Evolutionary conservation across 2,797 vertebrate genomes (phyloP), one percentile per base, ranked within the genome.

Genomic region (Pelobates cultripes): DNA sequence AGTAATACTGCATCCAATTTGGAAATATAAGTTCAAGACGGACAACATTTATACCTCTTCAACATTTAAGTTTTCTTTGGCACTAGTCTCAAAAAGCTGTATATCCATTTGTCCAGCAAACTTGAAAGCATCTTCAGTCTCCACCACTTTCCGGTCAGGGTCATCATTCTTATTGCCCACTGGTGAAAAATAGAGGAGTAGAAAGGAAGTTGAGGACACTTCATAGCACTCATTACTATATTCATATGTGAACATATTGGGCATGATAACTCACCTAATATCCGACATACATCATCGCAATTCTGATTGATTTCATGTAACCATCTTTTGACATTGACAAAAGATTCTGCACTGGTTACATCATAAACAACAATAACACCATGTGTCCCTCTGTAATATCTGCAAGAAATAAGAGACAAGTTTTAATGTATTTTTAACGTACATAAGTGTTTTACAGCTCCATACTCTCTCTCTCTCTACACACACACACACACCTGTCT

Each of bases 241-340:
- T 57, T 51, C 55, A 57, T 5, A 57, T 57, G 55, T 12, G 55
- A 57, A 57, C 7, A 4, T 12, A 12, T 57, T 12, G 8, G 55
- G 7, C 4, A 57, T 17, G 6, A 7, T 6, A 28, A 64, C 93
- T 91, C 84, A 98, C 98, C 98, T 92, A 99, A 93, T 98, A 99
- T 99, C 89, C 97, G 94, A 91, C 98, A 99, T 78, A 99, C 98
- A 1, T 99, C 97, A 17, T 99, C 98, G 86, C 98, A 99, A 78
- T 99, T 99, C 89, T 99, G 97, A 93, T 98, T 99, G 88, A 99
- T 99, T 96, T 99, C 98, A 78, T 99, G 98, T 86, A 99, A 93
- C 98, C 98, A 99, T 90, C 98, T 95, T 88, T 99, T 99, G 86
- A 99, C 98, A n/a, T 99, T 99, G 89, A 99, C 98, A 12, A 99